Conservation (phyloP, 2,113 vertebrate genomes). For the Podiceps cristatus region DNA sequence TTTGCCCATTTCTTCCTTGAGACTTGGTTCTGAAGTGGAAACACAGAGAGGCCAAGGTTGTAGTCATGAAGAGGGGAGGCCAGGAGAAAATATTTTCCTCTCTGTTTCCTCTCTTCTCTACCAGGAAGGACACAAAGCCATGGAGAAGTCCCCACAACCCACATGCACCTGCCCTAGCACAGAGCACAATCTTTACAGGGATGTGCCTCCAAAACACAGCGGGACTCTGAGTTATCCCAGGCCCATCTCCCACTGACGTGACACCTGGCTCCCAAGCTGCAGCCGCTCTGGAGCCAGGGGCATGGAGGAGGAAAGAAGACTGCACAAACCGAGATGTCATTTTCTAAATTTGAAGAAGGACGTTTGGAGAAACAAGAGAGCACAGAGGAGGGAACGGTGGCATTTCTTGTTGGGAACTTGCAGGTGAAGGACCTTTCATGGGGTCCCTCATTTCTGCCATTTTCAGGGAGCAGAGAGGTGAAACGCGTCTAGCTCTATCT, state of each 20-base stretch:
- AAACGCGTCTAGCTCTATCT: not conserved
- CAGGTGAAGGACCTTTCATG: not conserved
- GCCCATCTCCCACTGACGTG: not conserved
- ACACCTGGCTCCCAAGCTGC: accelerated
- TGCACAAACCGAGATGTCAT: not conserved
- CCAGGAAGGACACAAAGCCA: not conserved
- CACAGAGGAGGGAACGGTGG: not conserved
- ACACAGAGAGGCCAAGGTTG: not conserved
- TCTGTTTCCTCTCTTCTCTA: not conserved
- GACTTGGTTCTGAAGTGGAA: not conserved
- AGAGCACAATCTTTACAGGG: accelerated
- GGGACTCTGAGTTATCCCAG: not conserved
- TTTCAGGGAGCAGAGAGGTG: not conserved
- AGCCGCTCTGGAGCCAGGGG: not conserved
- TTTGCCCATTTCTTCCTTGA: not conserved
- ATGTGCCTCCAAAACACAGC: not conserved
- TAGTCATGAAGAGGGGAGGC: not conserved
- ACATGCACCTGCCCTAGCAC: accelerated
- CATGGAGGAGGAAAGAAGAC: not conserved
- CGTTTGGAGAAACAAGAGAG: not conserved
- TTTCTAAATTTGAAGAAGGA: not conserved
- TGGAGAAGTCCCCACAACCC: not conserved
- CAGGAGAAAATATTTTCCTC: not conserved
- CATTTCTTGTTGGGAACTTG: not conserved
- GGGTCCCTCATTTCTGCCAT: not conserved